These are phyloP conservation scores for Gallirallus australis DNA, from an alignment of 2,797 vertebrate genomes.

Conservation along the genomic window DNA sequence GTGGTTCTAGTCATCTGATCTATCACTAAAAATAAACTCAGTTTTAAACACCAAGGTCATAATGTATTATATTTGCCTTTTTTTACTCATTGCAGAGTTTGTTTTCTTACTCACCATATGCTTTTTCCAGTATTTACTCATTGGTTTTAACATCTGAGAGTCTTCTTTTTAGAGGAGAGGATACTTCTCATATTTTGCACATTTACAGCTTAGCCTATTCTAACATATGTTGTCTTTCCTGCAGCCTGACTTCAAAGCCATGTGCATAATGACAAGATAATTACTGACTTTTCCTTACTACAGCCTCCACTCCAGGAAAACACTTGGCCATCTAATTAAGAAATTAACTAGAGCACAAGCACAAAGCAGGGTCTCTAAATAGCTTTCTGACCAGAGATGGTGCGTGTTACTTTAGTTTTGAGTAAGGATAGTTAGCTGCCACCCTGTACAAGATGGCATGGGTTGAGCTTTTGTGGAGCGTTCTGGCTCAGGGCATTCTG, in stretches of 20 bases:
- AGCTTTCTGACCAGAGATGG: background rate
- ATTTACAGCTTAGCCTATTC: background rate
- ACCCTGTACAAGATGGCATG: accelerated
- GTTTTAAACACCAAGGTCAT: background rate
- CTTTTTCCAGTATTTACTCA: background rate
- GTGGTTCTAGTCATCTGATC: background rate
- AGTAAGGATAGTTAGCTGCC: background rate
- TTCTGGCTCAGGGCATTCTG: background rate
- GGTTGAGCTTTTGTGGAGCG: background rate
- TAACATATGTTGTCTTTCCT: background rate
- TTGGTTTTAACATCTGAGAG: background rate
- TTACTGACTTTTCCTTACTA: background rate
- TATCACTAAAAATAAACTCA: background rate
- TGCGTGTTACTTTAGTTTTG: background rate
- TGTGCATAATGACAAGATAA: background rate
- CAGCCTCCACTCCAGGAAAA: background rate
- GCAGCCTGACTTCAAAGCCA: background rate
- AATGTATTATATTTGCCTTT: background rate
- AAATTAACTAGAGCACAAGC: background rate
- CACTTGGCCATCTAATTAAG: background rate
- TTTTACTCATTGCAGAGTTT: background rate
- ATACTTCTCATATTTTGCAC: background rate
- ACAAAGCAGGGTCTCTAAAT: background rate
- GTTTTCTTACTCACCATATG: background rate
- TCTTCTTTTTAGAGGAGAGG: background rate